A percentile compares a stretch with the other conserved stretches of the same genome.
Evolutionary conservation across 2,113 vertebrate species (phyloP).

Genomic region (Laticauda colubrina): DNA sequence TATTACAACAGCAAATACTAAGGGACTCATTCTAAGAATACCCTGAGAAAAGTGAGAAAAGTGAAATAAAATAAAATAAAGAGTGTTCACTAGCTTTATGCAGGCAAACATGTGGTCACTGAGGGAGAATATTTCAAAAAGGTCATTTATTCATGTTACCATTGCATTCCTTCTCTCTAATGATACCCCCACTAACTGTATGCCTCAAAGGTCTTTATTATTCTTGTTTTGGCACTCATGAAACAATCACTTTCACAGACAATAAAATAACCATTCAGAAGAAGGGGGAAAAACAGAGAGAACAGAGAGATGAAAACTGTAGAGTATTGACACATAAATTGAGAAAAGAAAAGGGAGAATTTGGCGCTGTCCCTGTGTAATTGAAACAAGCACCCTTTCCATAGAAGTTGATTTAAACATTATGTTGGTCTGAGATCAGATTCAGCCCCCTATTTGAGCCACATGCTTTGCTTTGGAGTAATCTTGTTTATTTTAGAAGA

Average conservation of each 20-base stretch:
- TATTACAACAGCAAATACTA: constrained; percentile 50
- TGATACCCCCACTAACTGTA: constrained; percentile 40
- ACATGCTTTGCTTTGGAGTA: neutral
- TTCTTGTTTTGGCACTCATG: constrained; percentile 52
- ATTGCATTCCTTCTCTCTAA: constrained; percentile 61
- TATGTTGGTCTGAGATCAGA: neutral
- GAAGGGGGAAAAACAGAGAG: constrained; percentile 19
- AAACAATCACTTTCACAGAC: constrained; percentile 50
- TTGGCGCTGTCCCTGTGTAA: neutral
- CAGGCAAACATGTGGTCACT: constrained; percentile 13
- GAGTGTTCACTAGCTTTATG: constrained; percentile 26
- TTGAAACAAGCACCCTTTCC: neutral
- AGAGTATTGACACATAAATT: constrained; percentile 28
- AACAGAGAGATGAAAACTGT: neutral
- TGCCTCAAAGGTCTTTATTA: constrained; percentile 72
- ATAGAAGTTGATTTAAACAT: neutral
- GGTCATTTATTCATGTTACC: constrained; percentile 63
- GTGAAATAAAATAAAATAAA: constrained; percentile 11
- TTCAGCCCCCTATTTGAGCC: neutral
- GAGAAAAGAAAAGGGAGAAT: neutral
- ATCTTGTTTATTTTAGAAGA: neutral
- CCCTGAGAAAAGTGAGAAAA: constrained; percentile 34
- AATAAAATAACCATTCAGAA: constrained; percentile 55
- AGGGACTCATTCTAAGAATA: constrained; percentile 33
- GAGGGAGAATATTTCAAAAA: constrained; percentile 64